These are phyloP conservation scores for Diogma glabrata DNA, from an alignment of 2,888 invertebrate genomes.

Conservation along the genomic window DNA sequence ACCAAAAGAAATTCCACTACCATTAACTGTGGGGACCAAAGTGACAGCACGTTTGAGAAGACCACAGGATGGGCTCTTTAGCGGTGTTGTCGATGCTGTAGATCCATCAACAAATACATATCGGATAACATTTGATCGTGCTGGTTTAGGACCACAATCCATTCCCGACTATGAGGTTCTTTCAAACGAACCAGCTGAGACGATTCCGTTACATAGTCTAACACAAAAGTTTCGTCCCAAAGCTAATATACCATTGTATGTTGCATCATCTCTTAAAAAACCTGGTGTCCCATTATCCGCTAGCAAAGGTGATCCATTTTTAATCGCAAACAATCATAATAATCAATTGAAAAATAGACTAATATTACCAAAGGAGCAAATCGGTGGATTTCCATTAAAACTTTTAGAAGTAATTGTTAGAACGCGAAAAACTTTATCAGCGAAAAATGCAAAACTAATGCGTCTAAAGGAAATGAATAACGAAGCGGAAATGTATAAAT, in stretches of 20 bases:
- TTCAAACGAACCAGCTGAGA: constrained; percentile 85
- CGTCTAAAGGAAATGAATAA: constrained; percentile 76
- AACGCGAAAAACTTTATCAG: constrained; percentile 70
- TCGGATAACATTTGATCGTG: constrained; percentile 85
- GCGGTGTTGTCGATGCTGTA: constrained; percentile 87
- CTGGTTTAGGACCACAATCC: constrained; percentile 86
- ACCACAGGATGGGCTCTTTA: constrained; percentile 92
- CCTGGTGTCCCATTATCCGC: constrained; percentile 29
- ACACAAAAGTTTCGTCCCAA: constrained; percentile 65
- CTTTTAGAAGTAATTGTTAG: constrained; percentile 78
- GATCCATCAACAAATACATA: constrained; percentile 92
- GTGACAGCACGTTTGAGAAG: constrained; percentile 79
- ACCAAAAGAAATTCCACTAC: constrained; percentile 88
- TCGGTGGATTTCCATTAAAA: constrained; percentile 75
- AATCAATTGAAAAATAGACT: constrained; percentile 39
- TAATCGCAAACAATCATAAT: constrained; percentile 39
- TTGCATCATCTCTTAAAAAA: constrained; percentile 6
- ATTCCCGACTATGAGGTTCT: constrained; percentile 95
- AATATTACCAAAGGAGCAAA: constrained; percentile 32
- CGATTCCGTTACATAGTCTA: constrained; percentile 73
- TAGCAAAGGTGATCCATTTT: constrained; percentile 57
- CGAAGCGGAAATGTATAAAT: constrained; percentile 77
- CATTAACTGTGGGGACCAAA: constrained; percentile 89
- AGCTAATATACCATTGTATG: constrained; percentile 8
- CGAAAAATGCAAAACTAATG: constrained; percentile 70